Base-by-base conservation (phyloP, 2,113 vertebrate species). In the Calypte anna region DNA sequence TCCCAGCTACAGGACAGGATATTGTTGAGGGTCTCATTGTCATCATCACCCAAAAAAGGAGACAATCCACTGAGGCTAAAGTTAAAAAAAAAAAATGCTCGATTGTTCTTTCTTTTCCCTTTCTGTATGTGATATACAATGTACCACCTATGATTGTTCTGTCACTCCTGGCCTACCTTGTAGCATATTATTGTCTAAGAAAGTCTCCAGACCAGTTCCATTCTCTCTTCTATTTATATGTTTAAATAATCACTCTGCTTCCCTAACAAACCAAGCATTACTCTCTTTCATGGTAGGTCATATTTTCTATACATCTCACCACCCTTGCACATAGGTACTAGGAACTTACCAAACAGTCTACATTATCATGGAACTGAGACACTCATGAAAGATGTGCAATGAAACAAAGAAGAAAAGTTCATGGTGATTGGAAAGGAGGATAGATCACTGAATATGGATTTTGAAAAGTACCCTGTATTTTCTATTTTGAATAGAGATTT, bases 1-100 rank as follows among this genome's bases (percentile, higher is more conserved):
- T 98, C 98, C 99, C 98, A 99, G 95, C 98, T 98, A 94, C 99
- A 99, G 64, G 98, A 98, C 94, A 99, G 97, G 94, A 99, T 99
- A 96, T 99, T 99, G 96, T 98, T 99, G 92, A 99, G 97, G 0
- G 99, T 99, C 96, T 99, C 99, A 10, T 98, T 99, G 88, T 99
- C 99, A 51, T 99, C 98, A 11, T 99, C 99, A 7, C 99, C 99
- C 96, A 99, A 96, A 91, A 99, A 99, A 28, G 99, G 99, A 86
- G 99, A 99, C 79, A 99, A 97, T 48, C 99, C 99, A 44, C 98
- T 99, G 43, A 99, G 98, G 76, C 99, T 99, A 61, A 88, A 93
- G 53, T 31, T 78, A 82, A 86, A 54, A 96, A 24, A 57, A 96
- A 20, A 88, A 73, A 28, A 73, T 4, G 3, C 67, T 96, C 54